Conservation (phyloP, 2,888 invertebrate genomes). For the Eugnorisma glareosa region DNA sequence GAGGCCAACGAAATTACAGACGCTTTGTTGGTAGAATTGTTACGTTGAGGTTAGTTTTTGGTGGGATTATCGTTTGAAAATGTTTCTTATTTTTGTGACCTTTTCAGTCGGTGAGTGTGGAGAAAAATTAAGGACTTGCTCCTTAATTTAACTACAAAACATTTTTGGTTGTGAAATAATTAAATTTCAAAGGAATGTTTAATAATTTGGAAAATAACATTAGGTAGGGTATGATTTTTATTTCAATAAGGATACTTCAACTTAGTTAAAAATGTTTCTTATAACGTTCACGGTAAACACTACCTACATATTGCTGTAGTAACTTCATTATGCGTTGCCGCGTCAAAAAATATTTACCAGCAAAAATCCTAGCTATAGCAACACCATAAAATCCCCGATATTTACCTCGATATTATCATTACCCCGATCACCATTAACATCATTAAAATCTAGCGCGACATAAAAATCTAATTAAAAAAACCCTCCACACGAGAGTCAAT, state of each 20-base stretch:
- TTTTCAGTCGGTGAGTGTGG: background rate
- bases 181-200: background rate
- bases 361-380: constrained; percentile 2
- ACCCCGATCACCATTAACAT: constrained; percentile 59
- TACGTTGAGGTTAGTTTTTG: constrained; percentile 23
- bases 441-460: constrained; percentile 56
- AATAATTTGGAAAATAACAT: background rate
- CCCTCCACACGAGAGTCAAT: constrained; percentile 69
- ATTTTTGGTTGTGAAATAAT: background rate
- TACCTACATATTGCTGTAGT: background rate
- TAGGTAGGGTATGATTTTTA: background rate
- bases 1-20: constrained; percentile 27
- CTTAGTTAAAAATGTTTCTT: background rate
- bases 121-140: background rate
- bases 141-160: background rate
- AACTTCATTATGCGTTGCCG: constrained; percentile 1
- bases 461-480: constrained; percentile 63
- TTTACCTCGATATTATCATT: constrained; percentile 46
- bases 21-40: constrained; percentile 37
- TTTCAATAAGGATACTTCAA: background rate
- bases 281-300: background rate
- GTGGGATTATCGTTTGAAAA: constrained; percentile 4
- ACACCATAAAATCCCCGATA: constrained; percentile 29
- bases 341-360: constrained; percentile 6
- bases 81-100: background rate